A percentile compares a stretch with the other conserved stretches of the same genome.
These are phyloP conservation scores for Lasius fuliginosus DNA, from an alignment of 2,888 invertebrate genomes.

Conservation along the genomic window DNA sequence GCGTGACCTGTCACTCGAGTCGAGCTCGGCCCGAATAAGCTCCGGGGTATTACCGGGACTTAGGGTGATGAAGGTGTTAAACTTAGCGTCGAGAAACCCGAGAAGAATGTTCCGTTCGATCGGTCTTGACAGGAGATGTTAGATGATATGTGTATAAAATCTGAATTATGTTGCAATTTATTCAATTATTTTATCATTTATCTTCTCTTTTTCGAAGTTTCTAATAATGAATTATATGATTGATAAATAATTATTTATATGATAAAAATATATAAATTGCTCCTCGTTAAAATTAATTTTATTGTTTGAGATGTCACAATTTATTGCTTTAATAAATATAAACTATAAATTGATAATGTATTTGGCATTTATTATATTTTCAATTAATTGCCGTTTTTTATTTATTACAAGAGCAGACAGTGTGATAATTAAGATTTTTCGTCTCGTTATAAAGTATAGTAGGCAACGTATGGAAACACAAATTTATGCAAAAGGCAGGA, in stretches of 20 bases:
- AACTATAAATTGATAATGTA: background rate
- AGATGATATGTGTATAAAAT: slow-evolving; percentile 5
- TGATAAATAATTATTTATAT: background rate
- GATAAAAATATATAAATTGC: background rate
- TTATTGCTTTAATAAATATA: background rate
- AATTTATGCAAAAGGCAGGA: background rate
- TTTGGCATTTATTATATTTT: background rate
- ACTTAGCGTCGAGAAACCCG: slow-evolving; percentile 52
- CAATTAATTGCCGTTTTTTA: background rate
- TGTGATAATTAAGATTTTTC: background rate
- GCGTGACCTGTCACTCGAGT: slow-evolving; percentile 60
- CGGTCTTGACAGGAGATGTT: slow-evolving; percentile 13
- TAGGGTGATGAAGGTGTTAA: slow-evolving; percentile 58
- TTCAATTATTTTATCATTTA: background rate
- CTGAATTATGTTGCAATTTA: slow-evolving; percentile 1
- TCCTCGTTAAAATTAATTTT: background rate
- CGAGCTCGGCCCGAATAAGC: slow-evolving; percentile 57
- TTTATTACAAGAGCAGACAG: background rate
- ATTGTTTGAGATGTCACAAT: background rate
- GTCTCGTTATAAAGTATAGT: background rate
- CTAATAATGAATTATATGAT: background rate
- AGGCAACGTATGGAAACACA: background rate
- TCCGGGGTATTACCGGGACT: slow-evolving; percentile 55
- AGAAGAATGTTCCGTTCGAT: slow-evolving; percentile 41
- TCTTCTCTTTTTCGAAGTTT: background rate